Evolutionary conservation across 2,113 vertebrate genomes (phyloP).

Genomic region (Stigmatopora nigra): DNA sequence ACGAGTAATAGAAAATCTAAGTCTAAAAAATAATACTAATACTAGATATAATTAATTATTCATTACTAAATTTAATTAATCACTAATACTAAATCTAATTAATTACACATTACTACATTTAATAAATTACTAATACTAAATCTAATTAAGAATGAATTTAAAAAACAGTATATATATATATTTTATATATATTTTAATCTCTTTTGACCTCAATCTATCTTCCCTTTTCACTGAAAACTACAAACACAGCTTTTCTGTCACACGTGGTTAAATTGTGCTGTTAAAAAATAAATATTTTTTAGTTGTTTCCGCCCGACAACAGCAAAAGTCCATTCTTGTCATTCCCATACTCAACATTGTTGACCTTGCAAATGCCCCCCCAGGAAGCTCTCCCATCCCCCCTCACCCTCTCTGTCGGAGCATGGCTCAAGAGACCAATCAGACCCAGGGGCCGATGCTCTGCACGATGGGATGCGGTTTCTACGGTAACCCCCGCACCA

Average conservation of each 20-base stretch:
- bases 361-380: constrained; percentile 14
- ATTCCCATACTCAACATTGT: neutral
- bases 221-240: too few species aligned
- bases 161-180: too few species aligned
- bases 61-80: too few species aligned
- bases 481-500: constrained; percentile 85
- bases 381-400: constrained; percentile 68
- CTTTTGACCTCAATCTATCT: too few species aligned
- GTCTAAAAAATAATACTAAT: too few species aligned
- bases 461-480: constrained; percentile 86
- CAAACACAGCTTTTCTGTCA: neutral
- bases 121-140: too few species aligned
- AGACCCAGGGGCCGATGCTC: constrained; percentile 85
- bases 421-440: constrained; percentile 90
- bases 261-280: neutral
- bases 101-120: too few species aligned
- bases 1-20: too few species aligned
- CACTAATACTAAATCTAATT: too few species aligned
- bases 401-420: constrained; percentile 64
- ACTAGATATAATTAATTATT: too few species aligned
- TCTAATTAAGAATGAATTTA: too few species aligned
- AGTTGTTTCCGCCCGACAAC: neutral
- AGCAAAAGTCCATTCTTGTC: neutral
- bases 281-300: neutral
- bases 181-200: too few species aligned